These are phyloP conservation scores for Drosophila fungiperda DNA, from an alignment of 2,888 invertebrate species.

Conservation along the genomic window DNA sequence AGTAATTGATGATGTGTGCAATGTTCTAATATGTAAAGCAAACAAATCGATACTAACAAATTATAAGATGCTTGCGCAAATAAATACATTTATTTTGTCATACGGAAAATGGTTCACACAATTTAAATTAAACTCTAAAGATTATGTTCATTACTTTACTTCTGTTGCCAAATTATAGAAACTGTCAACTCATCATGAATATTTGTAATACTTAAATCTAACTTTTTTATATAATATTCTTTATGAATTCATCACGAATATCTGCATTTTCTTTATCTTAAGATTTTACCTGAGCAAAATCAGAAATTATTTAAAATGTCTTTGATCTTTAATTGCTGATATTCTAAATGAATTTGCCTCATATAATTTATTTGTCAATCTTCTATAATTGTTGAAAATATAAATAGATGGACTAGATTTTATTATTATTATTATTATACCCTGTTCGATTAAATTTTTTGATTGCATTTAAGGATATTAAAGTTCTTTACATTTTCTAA, in stretches of 20 bases:
- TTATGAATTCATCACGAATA: not conserved
- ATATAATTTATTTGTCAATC: not conserved
- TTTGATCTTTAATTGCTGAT: not conserved
- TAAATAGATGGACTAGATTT: conserved; percentile 11
- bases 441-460: not conserved
- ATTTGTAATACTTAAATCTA: too few relatives aligned
- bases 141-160: not conserved
- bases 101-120: not conserved
- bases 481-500: too few relatives aligned
- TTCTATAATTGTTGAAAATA: not conserved
- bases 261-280: not conserved
- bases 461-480: too few relatives aligned
- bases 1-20: conserved; percentile 35
- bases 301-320: not conserved
- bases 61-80: conserved; percentile 11
- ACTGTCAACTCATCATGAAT: too few relatives aligned
- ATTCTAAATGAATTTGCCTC: conserved; percentile 25
- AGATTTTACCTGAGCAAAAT: not conserved
- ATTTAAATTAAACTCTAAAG: too few relatives aligned
- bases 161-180: not conserved
- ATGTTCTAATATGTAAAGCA: conserved; percentile 62
- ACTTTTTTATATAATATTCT: not conserved
- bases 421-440: not conserved
- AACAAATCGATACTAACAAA: conserved; percentile 53
- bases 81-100: not conserved